Conservation (phyloP, 2,797 vertebrate species). For the Syncerus caffer region DNA sequence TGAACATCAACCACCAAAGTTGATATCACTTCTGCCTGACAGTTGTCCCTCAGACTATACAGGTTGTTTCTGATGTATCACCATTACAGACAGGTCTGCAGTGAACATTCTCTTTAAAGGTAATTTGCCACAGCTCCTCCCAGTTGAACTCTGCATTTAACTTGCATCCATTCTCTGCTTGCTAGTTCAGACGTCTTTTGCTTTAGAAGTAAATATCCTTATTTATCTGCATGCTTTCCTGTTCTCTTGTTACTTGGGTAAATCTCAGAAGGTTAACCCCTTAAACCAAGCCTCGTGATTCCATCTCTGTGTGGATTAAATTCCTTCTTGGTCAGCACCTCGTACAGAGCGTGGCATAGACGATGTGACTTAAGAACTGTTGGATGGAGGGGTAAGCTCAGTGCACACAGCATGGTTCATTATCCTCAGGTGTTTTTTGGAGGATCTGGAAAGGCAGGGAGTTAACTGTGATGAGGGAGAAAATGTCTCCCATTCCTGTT, state of each 20-base stretch:
- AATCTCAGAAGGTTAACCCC: not conserved
- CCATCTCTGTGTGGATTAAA: not conserved
- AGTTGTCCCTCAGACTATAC: not conserved
- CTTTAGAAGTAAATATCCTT: not conserved
- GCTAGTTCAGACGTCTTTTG: not conserved
- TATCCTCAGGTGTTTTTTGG: not conserved
- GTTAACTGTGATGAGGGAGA: not conserved
- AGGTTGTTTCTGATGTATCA: not conserved
- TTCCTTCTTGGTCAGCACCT: not conserved
- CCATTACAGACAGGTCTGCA: not conserved
- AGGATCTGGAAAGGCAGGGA: not conserved
- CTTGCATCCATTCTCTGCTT: not conserved
- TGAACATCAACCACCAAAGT: accelerated
- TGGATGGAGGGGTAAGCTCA: not conserved
- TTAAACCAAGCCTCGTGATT: not conserved
- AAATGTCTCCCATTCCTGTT: not conserved
- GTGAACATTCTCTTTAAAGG: not conserved
- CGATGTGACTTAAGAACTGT: not conserved
- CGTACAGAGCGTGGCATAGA: not conserved
- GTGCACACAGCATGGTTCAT: accelerated
- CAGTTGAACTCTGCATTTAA: not conserved
- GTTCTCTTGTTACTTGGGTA: not conserved
- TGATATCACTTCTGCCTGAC: not conserved
- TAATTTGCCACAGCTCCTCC: not conserved
- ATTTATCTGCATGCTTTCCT: not conserved